Percentiles rank a stretch among this genome's conserved stretches.
phyloP scores from a whole-genome alignment of 2,888 invertebrate genomes.

The Tetragnatha montana region DNA sequence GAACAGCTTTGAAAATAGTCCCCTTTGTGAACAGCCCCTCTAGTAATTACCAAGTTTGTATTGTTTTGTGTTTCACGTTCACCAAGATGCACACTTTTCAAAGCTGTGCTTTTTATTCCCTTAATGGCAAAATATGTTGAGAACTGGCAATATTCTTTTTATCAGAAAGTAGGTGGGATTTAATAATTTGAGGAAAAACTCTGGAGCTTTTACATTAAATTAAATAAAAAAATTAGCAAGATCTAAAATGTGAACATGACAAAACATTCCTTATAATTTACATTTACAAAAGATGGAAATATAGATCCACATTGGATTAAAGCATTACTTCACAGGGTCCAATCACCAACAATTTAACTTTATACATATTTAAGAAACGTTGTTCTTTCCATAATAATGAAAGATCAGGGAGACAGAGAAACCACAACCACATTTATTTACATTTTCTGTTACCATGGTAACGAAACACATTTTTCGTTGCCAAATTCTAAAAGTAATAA shows the following conservation, averaged over 20 bases:
- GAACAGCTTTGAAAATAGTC: no score
- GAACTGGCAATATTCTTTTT: no score
- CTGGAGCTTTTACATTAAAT: neutral
- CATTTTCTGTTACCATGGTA: neutral
- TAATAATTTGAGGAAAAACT: neutral
- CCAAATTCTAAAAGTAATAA: neutral
- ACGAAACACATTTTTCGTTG: neutral
- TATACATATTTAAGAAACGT: conserved; percentile 41
- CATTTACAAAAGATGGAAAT: neutral
- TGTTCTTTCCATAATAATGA: neutral
- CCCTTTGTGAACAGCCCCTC: no score
- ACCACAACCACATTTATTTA: neutral
- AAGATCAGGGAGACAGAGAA: neutral
- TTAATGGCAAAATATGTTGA: no score
- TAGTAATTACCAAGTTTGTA: no score
- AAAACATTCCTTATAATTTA: neutral
- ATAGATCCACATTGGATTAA: neutral
- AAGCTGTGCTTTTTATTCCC: no score
- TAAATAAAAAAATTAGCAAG: neutral
- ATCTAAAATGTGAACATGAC: neutral
- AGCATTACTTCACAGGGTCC: conserved; percentile 65
- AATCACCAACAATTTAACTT: conserved; percentile 64
- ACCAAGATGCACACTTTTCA: no score
- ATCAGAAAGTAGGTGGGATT: neutral
- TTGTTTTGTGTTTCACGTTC: no score